Conservation (phyloP, 1,140 invertebrate species). For the Drosophila nigrodunni region DNA sequence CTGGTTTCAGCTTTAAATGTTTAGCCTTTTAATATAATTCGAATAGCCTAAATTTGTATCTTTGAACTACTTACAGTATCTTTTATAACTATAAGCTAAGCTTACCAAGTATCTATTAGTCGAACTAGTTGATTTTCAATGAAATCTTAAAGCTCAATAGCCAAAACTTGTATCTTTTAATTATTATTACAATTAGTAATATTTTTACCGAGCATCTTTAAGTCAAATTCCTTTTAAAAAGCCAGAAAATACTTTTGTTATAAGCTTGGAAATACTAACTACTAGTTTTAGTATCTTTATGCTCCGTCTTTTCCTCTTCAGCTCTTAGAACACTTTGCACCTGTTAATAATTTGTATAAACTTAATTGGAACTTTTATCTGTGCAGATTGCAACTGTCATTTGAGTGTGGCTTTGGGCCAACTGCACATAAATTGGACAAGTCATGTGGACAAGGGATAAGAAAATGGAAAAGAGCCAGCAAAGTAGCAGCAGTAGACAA, state of each 20-base stretch:
- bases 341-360: constrained; percentile 46
- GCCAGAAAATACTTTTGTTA: background rate
- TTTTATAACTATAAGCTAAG: too few species aligned
- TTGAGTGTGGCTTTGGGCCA: constrained; percentile 6
- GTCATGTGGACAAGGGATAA: constrained; percentile 52
- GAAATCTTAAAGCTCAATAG: too few species aligned
- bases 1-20: too few species aligned
- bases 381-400: constrained; percentile 28
- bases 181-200: too few species aligned
- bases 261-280: background rate
- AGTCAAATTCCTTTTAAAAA: too few species aligned
- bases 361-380: constrained; percentile 55
- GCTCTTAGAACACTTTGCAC: background rate
- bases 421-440: constrained; percentile 52
- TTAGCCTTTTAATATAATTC: too few species aligned
- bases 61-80: too few species aligned
- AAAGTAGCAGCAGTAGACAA: background rate
- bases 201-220: too few species aligned
- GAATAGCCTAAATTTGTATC: too few species aligned
- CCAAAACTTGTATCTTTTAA: too few species aligned
- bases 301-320: background rate
- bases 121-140: too few species aligned
- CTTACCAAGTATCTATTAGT: too few species aligned
- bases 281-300: background rate
- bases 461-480: constrained; percentile 35